Evolutionary conservation across 2,113 vertebrate genomes (phyloP), one percentile per base, ranked within the genome.

Genomic region (Riparia riparia): DNA sequence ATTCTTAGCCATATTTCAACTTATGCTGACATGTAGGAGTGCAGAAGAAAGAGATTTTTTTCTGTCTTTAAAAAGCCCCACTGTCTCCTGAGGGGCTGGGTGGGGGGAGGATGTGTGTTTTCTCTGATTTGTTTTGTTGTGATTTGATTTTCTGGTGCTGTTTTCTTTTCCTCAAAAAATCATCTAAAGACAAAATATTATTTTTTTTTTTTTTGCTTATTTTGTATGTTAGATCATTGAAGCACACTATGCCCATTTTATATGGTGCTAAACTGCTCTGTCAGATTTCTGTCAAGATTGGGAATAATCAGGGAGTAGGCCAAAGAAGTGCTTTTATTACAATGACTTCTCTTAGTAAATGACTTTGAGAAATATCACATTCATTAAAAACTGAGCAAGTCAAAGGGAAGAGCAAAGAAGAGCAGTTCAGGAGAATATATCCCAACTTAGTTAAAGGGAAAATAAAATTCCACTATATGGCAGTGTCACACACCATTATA

Each of bases 21-120:
- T 72, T 49, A 22, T 7, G 17, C 5, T 80, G 24, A 70, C 19
- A 7, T 19, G 17, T 20, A 44, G 39, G 6, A 66, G 3, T 31
- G 5, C 17, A 17, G 7, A 69, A 73, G 1, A 64, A 41, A 51
- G 19, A 50, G 1, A 41, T 28, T 53, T 37, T 44, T 41, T 66
- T 44, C 4, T 47, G 5, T 41, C 41, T 41, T 53, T 22, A 6
- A 79, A 54, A 54, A 14, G 1, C 7, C 2, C 41, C 14, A n/a
- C 3, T 20, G 20, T 34, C 15, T 84, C 5, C 7, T 57, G 5
- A 37, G 37, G 37, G 37, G 37, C 9, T 37, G 37, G 37, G 37
- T 8, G 14, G 2, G 2, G 2, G 14, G 0, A 2, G 14, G 8
- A 14, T 51, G 47, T 22, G 41, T 51, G 47, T 22, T 73, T 54